Evolutionary conservation across 2,888 invertebrate genomes (phyloP).

Genomic region (Nomada flava): DNA sequence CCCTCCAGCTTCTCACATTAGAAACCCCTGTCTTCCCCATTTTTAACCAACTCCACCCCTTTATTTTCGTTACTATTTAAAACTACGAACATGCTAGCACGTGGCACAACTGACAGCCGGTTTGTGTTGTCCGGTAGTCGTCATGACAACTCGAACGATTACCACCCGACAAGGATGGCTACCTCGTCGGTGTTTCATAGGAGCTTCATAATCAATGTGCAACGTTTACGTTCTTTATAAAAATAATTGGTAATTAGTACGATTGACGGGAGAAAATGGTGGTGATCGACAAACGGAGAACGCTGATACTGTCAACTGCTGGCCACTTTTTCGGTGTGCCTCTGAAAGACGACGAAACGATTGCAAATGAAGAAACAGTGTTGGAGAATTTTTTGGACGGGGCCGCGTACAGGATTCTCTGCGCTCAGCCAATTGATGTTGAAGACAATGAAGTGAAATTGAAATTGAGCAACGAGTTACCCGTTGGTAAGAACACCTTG

Average conservation of each 20-base stretch:
- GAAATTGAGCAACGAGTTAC: conserved; percentile 75
- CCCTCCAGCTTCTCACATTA: background rate
- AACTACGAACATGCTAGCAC: conserved; percentile 28
- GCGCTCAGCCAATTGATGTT: conserved; percentile 68
- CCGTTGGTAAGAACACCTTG: conserved; percentile 75
- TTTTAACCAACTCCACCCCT: background rate
- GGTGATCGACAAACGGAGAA: conserved; percentile 74
- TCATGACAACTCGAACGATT: conserved; percentile 61
- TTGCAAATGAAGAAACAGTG: conserved; percentile 58
- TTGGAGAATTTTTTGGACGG: conserved; percentile 79
- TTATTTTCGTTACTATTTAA: background rate
- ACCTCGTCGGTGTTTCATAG: conserved; percentile 12
- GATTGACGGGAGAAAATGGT: conserved; percentile 50
- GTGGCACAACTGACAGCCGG: conserved; percentile 45
- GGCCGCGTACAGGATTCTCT: conserved; percentile 77
- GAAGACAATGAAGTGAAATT: conserved; percentile 58
- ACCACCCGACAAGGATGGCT: conserved; percentile 19
- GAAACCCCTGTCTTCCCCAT: background rate
- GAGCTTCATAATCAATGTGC: background rate
- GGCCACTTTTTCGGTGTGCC: conserved; percentile 78
- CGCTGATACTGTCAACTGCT: conserved; percentile 78
- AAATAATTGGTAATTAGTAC: background rate
- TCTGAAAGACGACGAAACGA: conserved; percentile 54
- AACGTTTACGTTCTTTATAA: background rate
- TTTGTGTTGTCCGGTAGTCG: conserved; percentile 64